Percentiles rank a stretch among this genome's conserved stretches.
phyloP scores from a whole-genome alignment of 1,140 invertebrate species.

The Battus philenor region DNA sequence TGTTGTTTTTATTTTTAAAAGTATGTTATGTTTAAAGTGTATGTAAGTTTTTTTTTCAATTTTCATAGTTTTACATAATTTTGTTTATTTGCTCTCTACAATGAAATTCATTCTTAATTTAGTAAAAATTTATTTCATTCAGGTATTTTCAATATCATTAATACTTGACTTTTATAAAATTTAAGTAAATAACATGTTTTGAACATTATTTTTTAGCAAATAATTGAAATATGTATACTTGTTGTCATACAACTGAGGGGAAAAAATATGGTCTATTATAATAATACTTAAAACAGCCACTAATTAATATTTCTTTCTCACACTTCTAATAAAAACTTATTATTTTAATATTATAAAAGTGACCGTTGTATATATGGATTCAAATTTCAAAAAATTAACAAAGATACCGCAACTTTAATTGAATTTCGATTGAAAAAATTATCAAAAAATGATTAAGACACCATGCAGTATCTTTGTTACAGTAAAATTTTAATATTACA shows the following conservation, averaged over 20 bases:
- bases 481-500: slow-evolving; percentile 47
- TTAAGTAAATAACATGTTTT: slow-evolving; percentile 8
- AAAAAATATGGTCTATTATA: neutral
- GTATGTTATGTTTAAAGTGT: no score
- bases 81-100: no score
- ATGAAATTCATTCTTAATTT: no score
- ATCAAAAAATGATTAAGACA: slow-evolving; percentile 28
- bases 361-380: neutral
- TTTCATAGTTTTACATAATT: no score
- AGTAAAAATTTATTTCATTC: no score
- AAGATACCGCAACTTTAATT: slow-evolving; percentile 33
- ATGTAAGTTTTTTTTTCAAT: no score
- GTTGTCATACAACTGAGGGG: slow-evolving; percentile 12
- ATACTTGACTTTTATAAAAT: neutral
- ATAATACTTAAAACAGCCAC: slow-evolving; percentile 14
- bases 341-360: neutral
- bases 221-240: slow-evolving; percentile 10
- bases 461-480: slow-evolving; percentile 33
- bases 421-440: slow-evolving; percentile 25
- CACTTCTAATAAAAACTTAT: slow-evolving; percentile 1
- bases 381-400: slow-evolving; percentile 16
- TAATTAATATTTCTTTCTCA: slow-evolving; percentile 3
- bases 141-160: no score
- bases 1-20: no score
- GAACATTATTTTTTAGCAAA: slow-evolving; percentile 8